Evolutionary conservation across 2,888 invertebrate genomes (phyloP).

Genomic region (Amphipyra berbera): DNA sequence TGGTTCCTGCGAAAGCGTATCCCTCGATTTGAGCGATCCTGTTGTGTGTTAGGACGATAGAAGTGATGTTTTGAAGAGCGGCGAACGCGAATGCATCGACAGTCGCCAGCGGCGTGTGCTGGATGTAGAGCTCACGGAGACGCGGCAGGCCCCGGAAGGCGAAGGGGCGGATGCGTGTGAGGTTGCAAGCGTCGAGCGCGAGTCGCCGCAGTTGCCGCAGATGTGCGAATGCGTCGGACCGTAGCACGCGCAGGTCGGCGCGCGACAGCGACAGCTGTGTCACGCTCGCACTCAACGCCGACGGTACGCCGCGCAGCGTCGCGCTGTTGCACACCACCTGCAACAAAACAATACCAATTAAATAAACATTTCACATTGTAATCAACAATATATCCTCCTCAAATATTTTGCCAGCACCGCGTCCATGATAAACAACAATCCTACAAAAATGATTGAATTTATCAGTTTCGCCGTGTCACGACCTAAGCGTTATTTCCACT

Average conservation of each 20-base stretch:
- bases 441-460: conserved; percentile 62
- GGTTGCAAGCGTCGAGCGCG: conserved; percentile 96
- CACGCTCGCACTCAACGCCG: conserved; percentile 93
- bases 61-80: conserved; percentile 94
- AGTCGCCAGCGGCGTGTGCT: conserved; percentile 94
- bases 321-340: conserved; percentile 97
- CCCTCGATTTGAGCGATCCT: conserved; percentile 92
- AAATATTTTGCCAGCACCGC: conserved; percentile 50
- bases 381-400: conserved; percentile 55
- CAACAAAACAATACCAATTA: conserved; percentile 63
- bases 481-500: conserved; percentile 71
- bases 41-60: conserved; percentile 92
- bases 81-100: conserved; percentile 96
- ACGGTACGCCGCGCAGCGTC: conserved; percentile 94
- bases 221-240: conserved; percentile 95
- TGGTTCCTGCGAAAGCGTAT: conserved; percentile 96
- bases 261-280: conserved; percentile 96
- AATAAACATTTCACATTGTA: conserved; percentile 45
- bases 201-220: conserved; percentile 94
- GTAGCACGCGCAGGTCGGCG: conserved; percentile 95
- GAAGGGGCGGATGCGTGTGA: conserved; percentile 94
- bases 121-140: conserved; percentile 94
- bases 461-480: conserved; percentile 70
- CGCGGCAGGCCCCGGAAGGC: conserved; percentile 95
- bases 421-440: conserved; percentile 53